Base-by-base conservation (phyloP, 2,113 vertebrate species). In the Thamnaconus septentrionalis region DNA sequence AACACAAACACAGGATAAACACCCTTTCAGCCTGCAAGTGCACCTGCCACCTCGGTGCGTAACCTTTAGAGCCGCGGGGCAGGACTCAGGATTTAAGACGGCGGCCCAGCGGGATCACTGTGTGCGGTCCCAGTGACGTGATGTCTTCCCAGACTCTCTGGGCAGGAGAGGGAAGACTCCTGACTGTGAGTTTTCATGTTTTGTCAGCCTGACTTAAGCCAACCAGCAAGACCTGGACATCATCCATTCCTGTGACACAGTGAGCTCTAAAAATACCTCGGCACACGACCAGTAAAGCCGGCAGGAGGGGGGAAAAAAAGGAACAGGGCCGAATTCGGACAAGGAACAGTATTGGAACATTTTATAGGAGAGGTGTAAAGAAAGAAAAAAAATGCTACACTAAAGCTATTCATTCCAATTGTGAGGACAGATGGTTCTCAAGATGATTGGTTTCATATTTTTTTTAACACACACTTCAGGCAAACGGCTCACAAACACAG, bases 221-320 rank as follows among this genome's bases (percentile, higher is more conserved):
- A 75, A 78, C 54, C 87, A 78, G 82, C 70, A 69, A 79, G 82
- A 87, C 64, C 84, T 90, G 88, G 85, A 82, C 65, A 58, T 55
- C 68, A 45, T 85, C 80, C 81, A 90, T 71, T 61, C 63, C 79
- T 73, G 66, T 67, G 76, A 87, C 80, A 78, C 66, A 58, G 59
- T 53, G 60, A 66, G 66, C 47, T 78, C 82, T 81, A 85, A 88
- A 88, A 85, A 89, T 84, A 89, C 58, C 67, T 54, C 58, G 41
- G 62, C 31, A 58, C 52, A 75, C 39, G 11, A 61, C 8, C 42
- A 66, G 45, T 43, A 54, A 62, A 73, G 55, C 62, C 47, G 54
- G 56, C 44, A 66, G 45, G 43, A 47, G 71, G 69, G 12, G 41
- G 46, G 53, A 69, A 56, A 59, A 40, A 67, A 31, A 31, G 18